These are phyloP conservation scores for Drosophila yooni DNA, from an alignment of 2,888 invertebrate species.

Conservation along the genomic window DNA sequence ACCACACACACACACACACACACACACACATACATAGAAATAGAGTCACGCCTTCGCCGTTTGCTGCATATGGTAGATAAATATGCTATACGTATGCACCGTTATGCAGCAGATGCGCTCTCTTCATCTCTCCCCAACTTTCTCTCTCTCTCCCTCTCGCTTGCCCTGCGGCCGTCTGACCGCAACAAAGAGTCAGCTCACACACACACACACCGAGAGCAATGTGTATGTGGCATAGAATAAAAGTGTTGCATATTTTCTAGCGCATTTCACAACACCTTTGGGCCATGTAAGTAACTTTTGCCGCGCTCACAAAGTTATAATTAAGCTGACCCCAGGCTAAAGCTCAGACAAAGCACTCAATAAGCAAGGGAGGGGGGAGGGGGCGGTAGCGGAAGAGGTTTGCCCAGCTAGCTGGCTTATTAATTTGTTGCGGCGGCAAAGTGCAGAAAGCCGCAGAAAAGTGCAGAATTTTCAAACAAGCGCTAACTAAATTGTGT, in stretches of 20 bases:
- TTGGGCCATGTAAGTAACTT: slow-evolving; percentile 59
- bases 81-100: slow-evolving; percentile 33
- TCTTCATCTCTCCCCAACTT: neutral
- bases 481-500: neutral
- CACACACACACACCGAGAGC: slow-evolving; percentile 21
- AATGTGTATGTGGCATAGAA: slow-evolving; percentile 20
- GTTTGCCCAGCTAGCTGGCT: slow-evolving; percentile 3
- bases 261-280: slow-evolving; percentile 58
- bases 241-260: slow-evolving; percentile 66
- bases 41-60: slow-evolving; percentile 26
- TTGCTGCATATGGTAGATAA: slow-evolving; percentile 41
- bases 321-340: slow-evolving; percentile 62
- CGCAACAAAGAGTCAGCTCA: slow-evolving; percentile 52
- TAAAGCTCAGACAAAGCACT: slow-evolving; percentile 3
- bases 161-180: slow-evolving; percentile 50
- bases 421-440: slow-evolving; percentile 12
- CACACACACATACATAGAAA: neutral
- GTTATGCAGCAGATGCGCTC: slow-evolving; percentile 46
- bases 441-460: slow-evolving; percentile 4
- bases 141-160: slow-evolving; percentile 2
- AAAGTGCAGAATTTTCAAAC: neutral
- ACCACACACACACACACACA: neutral
- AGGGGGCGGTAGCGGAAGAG: neutral
- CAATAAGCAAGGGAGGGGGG: slow-evolving; percentile 1
- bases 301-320: slow-evolving; percentile 50